Evolutionary conservation across 2,888 invertebrate genomes (phyloP), one percentile per base, ranked within the genome.

Genomic region (Cataglyphis cursor): DNA sequence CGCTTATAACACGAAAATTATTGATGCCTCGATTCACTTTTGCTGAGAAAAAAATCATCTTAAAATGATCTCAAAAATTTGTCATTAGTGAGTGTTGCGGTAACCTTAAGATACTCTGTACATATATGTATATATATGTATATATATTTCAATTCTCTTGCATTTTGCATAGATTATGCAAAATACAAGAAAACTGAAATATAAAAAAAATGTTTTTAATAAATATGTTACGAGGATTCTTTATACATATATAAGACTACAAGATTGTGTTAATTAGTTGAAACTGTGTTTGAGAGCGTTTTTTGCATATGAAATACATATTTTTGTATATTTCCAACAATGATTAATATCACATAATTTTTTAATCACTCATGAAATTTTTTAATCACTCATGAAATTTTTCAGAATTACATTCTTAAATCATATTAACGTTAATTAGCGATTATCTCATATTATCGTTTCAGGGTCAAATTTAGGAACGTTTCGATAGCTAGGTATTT

Each of bases 381-480:
- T 18, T 51, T 64, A 15, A 51, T 9, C 15, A 10, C 0, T 18
- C 35, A 38, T 28, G 15, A 65, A 65, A 54, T 65, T 76, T 65
- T 76, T 12, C 12, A 35, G 24, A 38, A 65, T 75, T 65, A 75
- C 24, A 3, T 24, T 8, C 1, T 74, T 15, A 64, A 38, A 54
- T 65, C 5, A 15, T n/a, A 74, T 59, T 59, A 54, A 24, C 21
- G 21, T 35, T 57, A 74, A 44, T 74, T 62, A 48, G 10, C 48
- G 9, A 62, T 62, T 6, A 48, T 74, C 48, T 62, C 10, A 41
- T 74, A 9, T 28, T n/a, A 41, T 61, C 48, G 18, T 38, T 62
- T 18, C 31, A 44, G 35, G n/a, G 5, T 28, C 10, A 73, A 24
- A 61, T 24, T 18, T 24, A 12, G 41, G 21, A 62, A 48, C 5